Base-by-base conservation (phyloP, 2,797 vertebrate genomes). In the Dendrocincla tyrannina region DNA sequence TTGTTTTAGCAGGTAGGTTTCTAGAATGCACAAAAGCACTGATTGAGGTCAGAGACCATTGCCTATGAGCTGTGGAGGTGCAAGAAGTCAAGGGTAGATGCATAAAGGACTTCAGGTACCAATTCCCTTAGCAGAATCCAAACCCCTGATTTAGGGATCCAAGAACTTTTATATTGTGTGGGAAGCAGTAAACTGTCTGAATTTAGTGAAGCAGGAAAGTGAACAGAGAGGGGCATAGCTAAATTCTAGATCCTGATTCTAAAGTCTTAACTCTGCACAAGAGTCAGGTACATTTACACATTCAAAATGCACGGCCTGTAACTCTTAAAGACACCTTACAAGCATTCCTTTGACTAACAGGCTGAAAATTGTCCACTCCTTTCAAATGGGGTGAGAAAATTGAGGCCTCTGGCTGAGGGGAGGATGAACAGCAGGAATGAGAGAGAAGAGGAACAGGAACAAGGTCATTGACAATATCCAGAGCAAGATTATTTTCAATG, bases 201-300 rank as follows among this genome's bases (percentile, higher is more conserved):
- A 86, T 11, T 70, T 75, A 52, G 46, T 10, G 10, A 58, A 89
- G 52, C 17, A 59, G 24, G 13, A 73, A 70, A 62, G 90, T 9
- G 5, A 90, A 63, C 1, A 3, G 62, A 28, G 19, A 0, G 5
- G 2, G 9, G 12, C 1, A 0, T 17, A 24, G 13, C 37, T 68
- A 68, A 86, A 89, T 37, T 42, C 25, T 41, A 81, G 32, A 78
- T 64, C 7, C 32, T 32, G 9, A 25, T 67, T 46, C 49, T 62
- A 64, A 78, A 82, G 19, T 55, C 22, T 91, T 37, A 88, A 82
- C 11, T 55, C 39, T 3, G 1, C 56, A 68, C 0, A 0, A 82
- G 7, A 69, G 11, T 3, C 50, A 55, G 30, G 19, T 63, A 55
- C 8, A 8, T 62, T 53, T n/a, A 77, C 6, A 7, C 15, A 67